phyloP scores from a whole-genome alignment of 2,797 vertebrate genomes.

The Sebastes ruberrimus region DNA sequence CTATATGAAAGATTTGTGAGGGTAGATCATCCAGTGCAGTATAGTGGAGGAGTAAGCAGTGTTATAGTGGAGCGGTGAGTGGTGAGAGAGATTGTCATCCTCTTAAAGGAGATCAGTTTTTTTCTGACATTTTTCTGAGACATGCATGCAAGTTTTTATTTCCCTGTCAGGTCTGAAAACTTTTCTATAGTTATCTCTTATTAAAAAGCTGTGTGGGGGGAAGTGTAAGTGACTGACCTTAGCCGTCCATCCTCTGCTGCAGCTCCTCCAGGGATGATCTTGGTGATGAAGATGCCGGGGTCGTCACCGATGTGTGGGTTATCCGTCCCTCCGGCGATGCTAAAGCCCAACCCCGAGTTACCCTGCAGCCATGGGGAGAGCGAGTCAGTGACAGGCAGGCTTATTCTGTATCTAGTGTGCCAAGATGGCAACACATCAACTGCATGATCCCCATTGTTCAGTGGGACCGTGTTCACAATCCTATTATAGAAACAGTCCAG shows the following conservation, averaged over 20 bases:
- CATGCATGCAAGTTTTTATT: background rate
- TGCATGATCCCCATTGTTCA: background rate
- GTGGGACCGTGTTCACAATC: background rate
- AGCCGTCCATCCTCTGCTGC: conserved; percentile 96
- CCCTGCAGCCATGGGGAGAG: conserved; percentile 80
- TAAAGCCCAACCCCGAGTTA: conserved; percentile 96
- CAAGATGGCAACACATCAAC: background rate
- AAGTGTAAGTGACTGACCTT: conserved; percentile 80
- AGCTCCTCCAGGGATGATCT: conserved; percentile 97
- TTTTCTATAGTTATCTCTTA: background rate
- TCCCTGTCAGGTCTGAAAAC: background rate
- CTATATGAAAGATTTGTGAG: background rate
- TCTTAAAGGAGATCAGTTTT: background rate
- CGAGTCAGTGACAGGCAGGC: conserved; percentile 29
- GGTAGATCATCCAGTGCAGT: background rate
- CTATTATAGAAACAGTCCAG: background rate
- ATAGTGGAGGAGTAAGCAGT: background rate
- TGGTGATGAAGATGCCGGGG: conserved; percentile 98
- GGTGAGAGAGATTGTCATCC: conserved; percentile 2
- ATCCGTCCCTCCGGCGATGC: conserved; percentile 96
- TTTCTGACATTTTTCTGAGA: background rate
- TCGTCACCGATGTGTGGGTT: conserved; percentile 98
- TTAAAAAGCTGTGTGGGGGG: background rate
- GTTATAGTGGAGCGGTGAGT: background rate
- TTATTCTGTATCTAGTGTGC: background rate